Percentiles rank a stretch among this genome's conserved stretches.
These are phyloP conservation scores for Erannis defoliaria DNA, from an alignment of 2,888 invertebrate species.

Conservation along the genomic window DNA sequence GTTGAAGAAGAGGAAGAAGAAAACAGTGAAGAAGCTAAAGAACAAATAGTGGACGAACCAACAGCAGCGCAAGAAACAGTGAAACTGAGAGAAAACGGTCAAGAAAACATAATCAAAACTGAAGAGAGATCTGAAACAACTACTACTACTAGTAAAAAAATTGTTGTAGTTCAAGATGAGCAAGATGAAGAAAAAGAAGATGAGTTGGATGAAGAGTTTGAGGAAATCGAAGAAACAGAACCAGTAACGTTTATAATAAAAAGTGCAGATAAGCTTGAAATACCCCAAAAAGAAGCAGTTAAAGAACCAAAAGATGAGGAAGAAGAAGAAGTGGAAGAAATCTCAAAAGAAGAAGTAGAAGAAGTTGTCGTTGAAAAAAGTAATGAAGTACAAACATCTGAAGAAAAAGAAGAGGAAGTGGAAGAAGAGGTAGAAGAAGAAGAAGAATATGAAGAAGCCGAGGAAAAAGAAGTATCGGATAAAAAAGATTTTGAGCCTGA, in stretches of 20 bases:
- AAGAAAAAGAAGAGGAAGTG: slow-evolving; percentile 46
- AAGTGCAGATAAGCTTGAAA: slow-evolving; percentile 38
- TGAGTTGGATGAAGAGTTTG: slow-evolving; percentile 56
- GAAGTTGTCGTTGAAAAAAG: slow-evolving; percentile 25
- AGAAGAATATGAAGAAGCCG: slow-evolving; percentile 48
- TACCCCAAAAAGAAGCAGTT: slow-evolving; percentile 34
- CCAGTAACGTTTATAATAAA: slow-evolving; percentile 54
- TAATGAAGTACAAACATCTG: slow-evolving; percentile 16
- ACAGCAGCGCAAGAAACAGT: slow-evolving; percentile 45
- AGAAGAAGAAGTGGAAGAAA: slow-evolving; percentile 21
- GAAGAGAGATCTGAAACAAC: slow-evolving; percentile 71
- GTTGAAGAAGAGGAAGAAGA: slow-evolving; percentile 63
- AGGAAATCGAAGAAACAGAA: slow-evolving; percentile 53
- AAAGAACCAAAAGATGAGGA: slow-evolving; percentile 22
- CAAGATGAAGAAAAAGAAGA: slow-evolving; percentile 61
- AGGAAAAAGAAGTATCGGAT: slow-evolving; percentile 37
- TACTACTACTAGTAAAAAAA: slow-evolving; percentile 68
- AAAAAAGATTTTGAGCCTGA: slow-evolving; percentile 22
- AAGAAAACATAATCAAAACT: slow-evolving; percentile 60
- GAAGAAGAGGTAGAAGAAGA: slow-evolving; percentile 49
- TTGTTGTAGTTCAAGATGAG: slow-evolving; percentile 64
- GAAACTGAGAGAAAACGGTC: slow-evolving; percentile 55
- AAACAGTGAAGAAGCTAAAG: slow-evolving; percentile 51
- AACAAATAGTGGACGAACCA: slow-evolving; percentile 47
- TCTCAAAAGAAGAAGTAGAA: slow-evolving; percentile 27